A percentile compares a stretch with the other conserved stretches of the same genome.
Evolutionary conservation across 2,888 invertebrate species (phyloP).

Genomic region (Danaus chrysippus): DNA sequence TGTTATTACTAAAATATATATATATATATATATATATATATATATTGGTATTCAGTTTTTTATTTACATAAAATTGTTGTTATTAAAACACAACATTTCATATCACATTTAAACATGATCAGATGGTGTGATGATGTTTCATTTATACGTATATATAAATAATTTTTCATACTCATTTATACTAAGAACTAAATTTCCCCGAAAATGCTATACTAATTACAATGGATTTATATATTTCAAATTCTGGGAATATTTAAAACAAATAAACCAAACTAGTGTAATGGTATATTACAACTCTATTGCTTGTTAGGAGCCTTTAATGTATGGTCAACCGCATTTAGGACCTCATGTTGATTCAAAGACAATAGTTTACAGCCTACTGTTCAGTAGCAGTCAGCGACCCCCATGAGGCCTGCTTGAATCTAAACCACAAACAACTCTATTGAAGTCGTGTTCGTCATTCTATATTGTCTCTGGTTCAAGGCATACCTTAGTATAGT

Average conservation of each 20-base stretch:
- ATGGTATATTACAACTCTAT: constrained; percentile 39
- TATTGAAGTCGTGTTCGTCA: constrained; percentile 46
- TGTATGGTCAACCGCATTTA: constrained; percentile 56
- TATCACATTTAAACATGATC: too few species aligned
- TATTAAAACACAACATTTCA: too few species aligned
- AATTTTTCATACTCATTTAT: too few species aligned
- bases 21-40: too few species aligned
- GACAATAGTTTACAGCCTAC: constrained; percentile 58
- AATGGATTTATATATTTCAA: not conserved
- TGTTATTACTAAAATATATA: too few species aligned
- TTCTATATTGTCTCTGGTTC: constrained; percentile 47
- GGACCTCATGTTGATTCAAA: constrained; percentile 64
- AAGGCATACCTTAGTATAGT: constrained; percentile 46
- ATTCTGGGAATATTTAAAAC: constrained; percentile 31
- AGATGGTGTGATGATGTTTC: too few species aligned
- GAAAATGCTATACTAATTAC: not conserved
- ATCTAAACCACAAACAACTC: constrained; percentile 71
- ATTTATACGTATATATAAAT: too few species aligned
- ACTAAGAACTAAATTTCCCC: not conserved
- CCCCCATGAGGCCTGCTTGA: constrained; percentile 51
- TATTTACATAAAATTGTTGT: too few species aligned
- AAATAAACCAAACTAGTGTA: constrained; percentile 24
- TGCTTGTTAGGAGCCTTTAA: constrained; percentile 53
- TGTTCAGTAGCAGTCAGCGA: constrained; percentile 59
- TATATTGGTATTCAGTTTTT: too few species aligned